Conservation (phyloP, 2,113 vertebrate species). For the Lophius piscatorius region DNA sequence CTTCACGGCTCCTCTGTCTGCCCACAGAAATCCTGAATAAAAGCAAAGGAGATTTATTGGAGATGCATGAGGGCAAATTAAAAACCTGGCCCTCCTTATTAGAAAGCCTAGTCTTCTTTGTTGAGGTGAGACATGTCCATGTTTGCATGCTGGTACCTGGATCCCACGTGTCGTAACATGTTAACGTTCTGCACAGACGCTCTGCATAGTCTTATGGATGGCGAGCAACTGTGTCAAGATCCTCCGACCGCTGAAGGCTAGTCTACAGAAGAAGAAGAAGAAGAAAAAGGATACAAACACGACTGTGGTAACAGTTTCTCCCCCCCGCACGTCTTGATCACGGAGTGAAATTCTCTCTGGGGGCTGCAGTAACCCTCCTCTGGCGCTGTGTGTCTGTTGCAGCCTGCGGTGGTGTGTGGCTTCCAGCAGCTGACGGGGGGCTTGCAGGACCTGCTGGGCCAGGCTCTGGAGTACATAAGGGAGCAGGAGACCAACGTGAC, state of each 20-base stretch:
- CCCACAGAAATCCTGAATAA: constrained; percentile 88
- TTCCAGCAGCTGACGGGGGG: constrained; percentile 89
- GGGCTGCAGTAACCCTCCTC: neutral
- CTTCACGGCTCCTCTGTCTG: constrained; percentile 13
- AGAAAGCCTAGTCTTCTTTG: constrained; percentile 95
- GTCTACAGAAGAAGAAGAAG: constrained; percentile 97
- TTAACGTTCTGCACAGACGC: constrained; percentile 77
- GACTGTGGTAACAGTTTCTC: constrained; percentile 78
- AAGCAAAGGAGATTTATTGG: constrained; percentile 93
- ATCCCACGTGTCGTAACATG: neutral
- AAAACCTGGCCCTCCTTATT: constrained; percentile 86
- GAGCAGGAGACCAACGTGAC: constrained; percentile 86
- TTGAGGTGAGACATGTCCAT: constrained; percentile 84
- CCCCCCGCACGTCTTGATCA: neutral
- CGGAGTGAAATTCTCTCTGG: neutral
- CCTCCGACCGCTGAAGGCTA: constrained; percentile 91
- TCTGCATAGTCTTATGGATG: constrained; percentile 90
- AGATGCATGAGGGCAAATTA: constrained; percentile 85
- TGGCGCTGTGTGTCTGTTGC: constrained; percentile 22
- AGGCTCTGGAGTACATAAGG: constrained; percentile 88
- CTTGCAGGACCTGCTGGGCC: constrained; percentile 88
- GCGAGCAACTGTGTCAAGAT: constrained; percentile 89
- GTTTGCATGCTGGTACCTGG: rapidly evolving
- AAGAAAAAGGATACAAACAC: constrained; percentile 94
- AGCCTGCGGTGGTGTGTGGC: constrained; percentile 89